phyloP scores from a whole-genome alignment of 2,797 vertebrate species.

The Synaphobranchus kaupii region DNA sequence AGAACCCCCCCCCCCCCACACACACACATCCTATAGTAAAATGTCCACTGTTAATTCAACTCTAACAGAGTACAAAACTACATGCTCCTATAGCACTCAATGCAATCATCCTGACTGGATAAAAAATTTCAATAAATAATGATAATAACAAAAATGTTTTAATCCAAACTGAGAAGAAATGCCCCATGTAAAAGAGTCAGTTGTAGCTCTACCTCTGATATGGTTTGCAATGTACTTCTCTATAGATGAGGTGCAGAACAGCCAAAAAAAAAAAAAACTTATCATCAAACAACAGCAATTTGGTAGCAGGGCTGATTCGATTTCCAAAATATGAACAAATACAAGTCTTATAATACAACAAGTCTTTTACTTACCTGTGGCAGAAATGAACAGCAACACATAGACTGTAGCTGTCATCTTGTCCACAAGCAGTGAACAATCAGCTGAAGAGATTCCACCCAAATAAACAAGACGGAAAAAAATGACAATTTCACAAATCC shows the following conservation, averaged over 20 bases:
- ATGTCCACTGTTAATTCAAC: too few relatives aligned
- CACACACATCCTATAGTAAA: too few relatives aligned
- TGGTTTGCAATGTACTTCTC: not conserved
- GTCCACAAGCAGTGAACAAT: not conserved
- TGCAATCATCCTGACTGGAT: too few relatives aligned
- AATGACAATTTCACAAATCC: not conserved
- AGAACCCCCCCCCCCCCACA: too few relatives aligned
- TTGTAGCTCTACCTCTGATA: not conserved
- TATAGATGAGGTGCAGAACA: not conserved
- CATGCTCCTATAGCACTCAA: too few relatives aligned
- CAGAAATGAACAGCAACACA: not conserved
- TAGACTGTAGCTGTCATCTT: not conserved
- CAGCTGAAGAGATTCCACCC: too few relatives aligned
- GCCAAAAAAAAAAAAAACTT: not conserved
- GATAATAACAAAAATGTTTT: too few relatives aligned
- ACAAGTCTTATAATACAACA: too few relatives aligned
- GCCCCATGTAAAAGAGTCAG: not conserved
- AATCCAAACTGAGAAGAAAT: not conserved
- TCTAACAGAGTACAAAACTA: too few relatives aligned
- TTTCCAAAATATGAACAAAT: not conserved
- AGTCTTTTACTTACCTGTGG: not conserved
- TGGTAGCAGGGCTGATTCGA: not conserved
- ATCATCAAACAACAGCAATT: not conserved
- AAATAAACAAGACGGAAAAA: too few relatives aligned
- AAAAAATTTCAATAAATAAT: too few relatives aligned